Conservation (phyloP, 2,888 invertebrate species). For the Microplitis manilae region DNA sequence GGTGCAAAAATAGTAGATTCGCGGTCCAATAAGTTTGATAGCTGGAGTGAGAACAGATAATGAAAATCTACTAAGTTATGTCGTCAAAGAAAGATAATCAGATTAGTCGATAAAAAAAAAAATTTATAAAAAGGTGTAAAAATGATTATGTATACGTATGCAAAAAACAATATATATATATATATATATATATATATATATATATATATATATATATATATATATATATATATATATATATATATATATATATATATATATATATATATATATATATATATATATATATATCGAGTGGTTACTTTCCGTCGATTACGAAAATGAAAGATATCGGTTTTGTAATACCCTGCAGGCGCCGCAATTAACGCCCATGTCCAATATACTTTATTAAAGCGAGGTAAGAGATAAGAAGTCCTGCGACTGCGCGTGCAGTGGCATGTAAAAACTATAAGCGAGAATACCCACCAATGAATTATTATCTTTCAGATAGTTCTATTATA, state of each 20-base stretch:
- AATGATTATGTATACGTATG: neutral
- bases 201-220: too few relatives aligned
- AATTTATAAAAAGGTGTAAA: neutral
- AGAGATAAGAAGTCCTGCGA: constrained; percentile 50
- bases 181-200: too few relatives aligned
- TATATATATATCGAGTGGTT: constrained; percentile 25
- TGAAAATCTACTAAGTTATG: constrained; percentile 37
- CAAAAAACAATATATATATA: constrained; percentile 9
- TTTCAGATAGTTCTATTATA: constrained; percentile 31
- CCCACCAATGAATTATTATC: constrained; percentile 43
- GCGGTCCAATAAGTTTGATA: constrained; percentile 26
- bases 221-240: neutral
- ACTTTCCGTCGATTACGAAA: constrained; percentile 52
- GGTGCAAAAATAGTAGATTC: neutral
- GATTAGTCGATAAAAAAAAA: constrained; percentile 14
- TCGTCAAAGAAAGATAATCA: constrained; percentile 19
- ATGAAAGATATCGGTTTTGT: constrained; percentile 55
- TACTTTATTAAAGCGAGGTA: constrained; percentile 51
- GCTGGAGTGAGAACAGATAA: constrained; percentile 28
- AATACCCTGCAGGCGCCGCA: constrained; percentile 51
- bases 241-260: neutral
- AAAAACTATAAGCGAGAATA: constrained; percentile 34
- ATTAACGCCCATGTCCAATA: constrained; percentile 53
- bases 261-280: too few relatives aligned
- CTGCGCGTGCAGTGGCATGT: constrained; percentile 24